A percentile compares a stretch with the other conserved stretches of the same genome.
phyloP scores from a whole-genome alignment of 2,888 invertebrate genomes.

The Schizotus pectinicornis region DNA sequence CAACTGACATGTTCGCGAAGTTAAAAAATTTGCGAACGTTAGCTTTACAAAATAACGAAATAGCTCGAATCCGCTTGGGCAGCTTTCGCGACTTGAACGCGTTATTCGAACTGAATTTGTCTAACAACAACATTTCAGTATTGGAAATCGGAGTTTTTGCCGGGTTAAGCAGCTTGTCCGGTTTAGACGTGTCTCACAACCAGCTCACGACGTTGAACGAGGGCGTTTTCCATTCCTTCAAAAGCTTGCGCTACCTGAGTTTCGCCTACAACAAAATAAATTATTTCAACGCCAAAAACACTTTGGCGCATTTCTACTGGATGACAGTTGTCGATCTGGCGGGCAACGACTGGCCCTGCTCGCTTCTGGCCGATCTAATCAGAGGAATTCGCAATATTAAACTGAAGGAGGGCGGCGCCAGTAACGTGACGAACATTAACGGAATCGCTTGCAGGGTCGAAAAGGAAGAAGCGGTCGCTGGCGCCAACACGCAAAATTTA shows the following conservation, averaged over 20 bases:
- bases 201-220: neutral
- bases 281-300: conserved; percentile 1
- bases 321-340: neutral
- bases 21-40: neutral
- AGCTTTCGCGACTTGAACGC: conserved; percentile 10
- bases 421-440: conserved; percentile 4
- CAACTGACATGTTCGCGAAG: neutral
- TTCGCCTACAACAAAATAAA: neutral
- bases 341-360: conserved; percentile 7
- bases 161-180: neutral
- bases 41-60: conserved; percentile 11
- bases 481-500: neutral
- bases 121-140: conserved; percentile 2
- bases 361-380: neutral
- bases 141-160: conserved; percentile 8
- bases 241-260: neutral
- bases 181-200: conserved; percentile 2
- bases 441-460: neutral
- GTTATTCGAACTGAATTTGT: conserved; percentile 6
- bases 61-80: neutral
- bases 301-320: neutral
- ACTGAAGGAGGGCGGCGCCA: neutral
- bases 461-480: neutral
- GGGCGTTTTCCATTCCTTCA: neutral
- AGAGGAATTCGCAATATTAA: neutral